A percentile compares a stretch with the other conserved stretches of the same genome.
Evolutionary conservation across 2,888 invertebrate species (phyloP).

Genomic region (Baccha elongata): DNA sequence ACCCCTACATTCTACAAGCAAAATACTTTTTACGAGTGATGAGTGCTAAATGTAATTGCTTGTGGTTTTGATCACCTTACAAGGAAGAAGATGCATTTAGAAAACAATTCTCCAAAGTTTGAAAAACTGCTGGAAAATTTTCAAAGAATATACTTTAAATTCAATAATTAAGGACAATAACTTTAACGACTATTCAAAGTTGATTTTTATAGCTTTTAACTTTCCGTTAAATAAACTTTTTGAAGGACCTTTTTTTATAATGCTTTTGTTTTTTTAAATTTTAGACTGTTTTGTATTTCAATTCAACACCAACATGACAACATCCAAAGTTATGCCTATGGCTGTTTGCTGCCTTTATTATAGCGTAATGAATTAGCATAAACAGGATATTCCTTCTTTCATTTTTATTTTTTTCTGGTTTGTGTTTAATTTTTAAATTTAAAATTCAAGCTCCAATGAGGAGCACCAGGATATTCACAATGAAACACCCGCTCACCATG

Average conservation of each 20-base stretch:
- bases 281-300: conserved; percentile 20
- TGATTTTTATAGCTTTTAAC: neutral
- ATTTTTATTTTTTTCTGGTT: neutral
- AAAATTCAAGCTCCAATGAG: neutral
- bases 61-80: conserved; percentile 41
- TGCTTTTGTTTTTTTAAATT: neutral
- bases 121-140: neutral
- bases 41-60: conserved; percentile 58
- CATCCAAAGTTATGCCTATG: conserved; percentile 13
- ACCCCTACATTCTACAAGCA: conserved; percentile 12
- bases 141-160: neutral
- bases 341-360: conserved; percentile 37
- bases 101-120: neutral
- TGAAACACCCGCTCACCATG: conserved; percentile 1
- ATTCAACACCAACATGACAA: conserved; percentile 15
- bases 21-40: conserved; percentile 41
- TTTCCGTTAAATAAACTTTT: neutral
- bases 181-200: conserved; percentile 5
- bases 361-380: conserved; percentile 49
- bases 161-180: neutral
- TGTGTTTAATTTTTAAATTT: neutral
- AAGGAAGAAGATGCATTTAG: conserved; percentile 14
- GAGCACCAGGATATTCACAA: neutral
- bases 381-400: conserved; percentile 6
- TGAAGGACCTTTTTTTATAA: neutral